Evolutionary conservation across 64 coral and sea anemone genomes (phyloP).

Genomic region (Pocillopora verrucosa): DNA sequence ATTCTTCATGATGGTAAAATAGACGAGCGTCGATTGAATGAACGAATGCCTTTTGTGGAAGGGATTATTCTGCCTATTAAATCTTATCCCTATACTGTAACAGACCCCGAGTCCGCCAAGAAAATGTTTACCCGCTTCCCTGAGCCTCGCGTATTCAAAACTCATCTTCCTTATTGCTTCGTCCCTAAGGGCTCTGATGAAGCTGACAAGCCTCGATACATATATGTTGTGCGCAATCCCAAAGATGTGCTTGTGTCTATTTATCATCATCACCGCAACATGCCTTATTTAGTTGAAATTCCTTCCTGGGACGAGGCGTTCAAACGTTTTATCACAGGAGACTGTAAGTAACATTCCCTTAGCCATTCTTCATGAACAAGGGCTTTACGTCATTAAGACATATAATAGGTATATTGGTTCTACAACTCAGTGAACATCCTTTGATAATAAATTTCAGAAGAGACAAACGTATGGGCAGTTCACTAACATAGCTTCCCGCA

Average conservation of each 20-base stretch:
- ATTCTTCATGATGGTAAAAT: not conserved
- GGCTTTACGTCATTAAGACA: not conserved
- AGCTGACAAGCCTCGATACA: not conserved
- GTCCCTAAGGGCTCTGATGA: not conserved
- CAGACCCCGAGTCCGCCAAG: not conserved
- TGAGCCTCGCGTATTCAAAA: conserved; percentile 5
- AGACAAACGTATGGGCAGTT: no score
- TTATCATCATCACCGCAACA: not conserved
- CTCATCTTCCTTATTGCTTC: not conserved
- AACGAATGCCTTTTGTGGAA: not conserved
- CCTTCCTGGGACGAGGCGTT: conserved; percentile 15
- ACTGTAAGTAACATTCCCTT: not conserved
- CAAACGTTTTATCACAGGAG: not conserved
- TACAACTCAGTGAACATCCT: no score
- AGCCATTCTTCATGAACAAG: not conserved
- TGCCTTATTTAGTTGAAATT: not conserved
- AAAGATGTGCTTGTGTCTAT: conserved; percentile 23
- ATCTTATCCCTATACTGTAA: not conserved
- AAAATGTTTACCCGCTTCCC: not conserved
- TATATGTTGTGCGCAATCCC: conserved; percentile 14
- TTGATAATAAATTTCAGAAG: no score
- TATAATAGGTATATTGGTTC: not conserved
- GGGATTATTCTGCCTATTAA: not conserved
- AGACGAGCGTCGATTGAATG: not conserved
- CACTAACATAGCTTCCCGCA: no score